Base-by-base conservation (phyloP, 2,888 invertebrate species). In the Parasteatoda lunata region DNA sequence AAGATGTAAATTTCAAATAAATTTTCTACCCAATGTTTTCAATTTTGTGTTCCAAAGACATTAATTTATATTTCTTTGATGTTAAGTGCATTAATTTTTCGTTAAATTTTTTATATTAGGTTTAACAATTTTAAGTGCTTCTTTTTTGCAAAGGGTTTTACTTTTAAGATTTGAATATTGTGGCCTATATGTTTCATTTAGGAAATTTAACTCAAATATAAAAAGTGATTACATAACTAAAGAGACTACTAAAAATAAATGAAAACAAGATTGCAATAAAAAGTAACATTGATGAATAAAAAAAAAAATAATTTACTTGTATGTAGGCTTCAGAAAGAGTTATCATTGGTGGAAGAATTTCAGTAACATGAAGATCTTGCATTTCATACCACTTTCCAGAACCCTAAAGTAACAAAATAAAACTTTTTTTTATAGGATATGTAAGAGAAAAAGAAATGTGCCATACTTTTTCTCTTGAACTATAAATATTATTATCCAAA, bases 341-440 rank as follows among this genome's bases (percentile, higher is more conserved):
- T 88, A 99, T 99, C 98, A 99, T 99, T 93, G 99, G 99, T 5
- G 99, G 99, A 85, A 99, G 93, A 91, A 99, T 99, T 92, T 98
- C 98, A 7, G 96, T 97, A 0, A 99, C 99, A 91, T 99, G 99
- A 81, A 99, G 94, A 93, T 99, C 99, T 93, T 97, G 96, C 93
- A 97, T 93, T 91, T 96, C 96, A 91, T 94, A 97, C 97, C 97
- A 97, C 93, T 95, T 97, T 92, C 94, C 96, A 92, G 95, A 95
- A 91, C 94, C 94, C 94, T 94, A 91, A 45, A 91, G 91, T 77
- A 76, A 80, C 47, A 15, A 49, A 15, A 54, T 9, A 72, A 11
- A 52, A 51, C 30, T 30, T 30, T 30, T n/a, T 30, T 30, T 30
- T 30, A 30, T 30, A 30, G 30, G 1, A 30, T 30, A 30, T 30